phyloP scores from a whole-genome alignment of 2,888 invertebrate genomes.

The Aplocera efformata region DNA sequence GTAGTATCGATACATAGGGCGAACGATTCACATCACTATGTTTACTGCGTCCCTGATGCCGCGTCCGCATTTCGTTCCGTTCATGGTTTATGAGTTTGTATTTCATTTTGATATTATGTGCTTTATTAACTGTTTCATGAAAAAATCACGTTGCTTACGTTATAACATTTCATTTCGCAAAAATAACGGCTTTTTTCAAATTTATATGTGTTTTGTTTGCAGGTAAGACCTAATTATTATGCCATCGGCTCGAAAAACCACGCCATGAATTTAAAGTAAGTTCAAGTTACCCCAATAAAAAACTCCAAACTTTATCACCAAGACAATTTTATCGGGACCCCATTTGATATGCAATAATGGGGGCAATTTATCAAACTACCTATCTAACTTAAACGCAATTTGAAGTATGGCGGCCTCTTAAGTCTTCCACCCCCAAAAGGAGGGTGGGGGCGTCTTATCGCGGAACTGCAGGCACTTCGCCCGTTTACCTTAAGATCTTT shows the following conservation, averaged over 20 bases:
- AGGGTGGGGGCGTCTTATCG: constrained; percentile 68
- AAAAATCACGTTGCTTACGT: constrained; percentile 7
- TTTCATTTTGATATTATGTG: constrained; percentile 34
- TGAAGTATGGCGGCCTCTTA: constrained; percentile 77
- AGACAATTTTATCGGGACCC: constrained; percentile 61
- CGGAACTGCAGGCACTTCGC: constrained; percentile 76
- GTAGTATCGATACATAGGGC: constrained; percentile 35
- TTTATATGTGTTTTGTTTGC: constrained; percentile 33
- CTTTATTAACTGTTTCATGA: constrained; percentile 12
- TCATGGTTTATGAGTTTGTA: constrained; percentile 47
- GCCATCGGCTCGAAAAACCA: constrained; percentile 21
- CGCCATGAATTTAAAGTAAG: constrained; percentile 40
- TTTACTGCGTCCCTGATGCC: constrained; percentile 53
- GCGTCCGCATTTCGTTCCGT: constrained; percentile 55
- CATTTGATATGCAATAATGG: constrained; percentile 77
- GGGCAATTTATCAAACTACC: constrained; percentile 76
- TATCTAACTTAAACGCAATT: constrained; percentile 78
- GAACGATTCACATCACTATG: constrained; percentile 43
- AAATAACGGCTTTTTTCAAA: not conserved
- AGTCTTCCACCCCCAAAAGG: constrained; percentile 67
- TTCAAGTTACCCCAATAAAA: constrained; percentile 42
- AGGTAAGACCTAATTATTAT: constrained; percentile 42
- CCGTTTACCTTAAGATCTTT: constrained; percentile 79
- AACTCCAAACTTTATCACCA: constrained; percentile 46
- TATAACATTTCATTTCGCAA: constrained; percentile 1